A percentile compares a stretch with the other conserved stretches of the same genome.
phyloP scores from a whole-genome alignment of 2,797 vertebrate genomes.

The Pachyuromys duprasi region DNA sequence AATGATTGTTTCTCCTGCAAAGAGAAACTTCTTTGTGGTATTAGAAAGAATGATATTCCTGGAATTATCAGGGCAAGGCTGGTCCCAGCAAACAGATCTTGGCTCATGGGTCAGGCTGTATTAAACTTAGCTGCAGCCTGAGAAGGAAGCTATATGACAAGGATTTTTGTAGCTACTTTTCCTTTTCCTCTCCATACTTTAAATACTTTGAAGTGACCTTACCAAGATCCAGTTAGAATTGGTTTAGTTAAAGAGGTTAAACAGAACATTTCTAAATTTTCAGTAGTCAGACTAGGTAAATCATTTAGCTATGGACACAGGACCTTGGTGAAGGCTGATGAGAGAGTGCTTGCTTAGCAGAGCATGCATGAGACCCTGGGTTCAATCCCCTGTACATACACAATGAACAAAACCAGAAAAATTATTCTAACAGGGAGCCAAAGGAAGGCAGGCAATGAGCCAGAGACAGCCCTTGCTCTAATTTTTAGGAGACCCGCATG shows the following conservation, averaged over 20 bases:
- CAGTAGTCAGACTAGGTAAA: not conserved
- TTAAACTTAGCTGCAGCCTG: not conserved
- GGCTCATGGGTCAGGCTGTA: not conserved
- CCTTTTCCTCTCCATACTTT: slow-evolving; percentile 14
- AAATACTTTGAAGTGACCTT: not conserved
- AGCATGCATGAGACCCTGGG: not conserved
- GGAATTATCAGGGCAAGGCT: not conserved
- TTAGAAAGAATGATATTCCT: not conserved
- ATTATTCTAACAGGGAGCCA: not conserved
- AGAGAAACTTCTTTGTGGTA: not conserved
- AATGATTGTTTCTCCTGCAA: not conserved
- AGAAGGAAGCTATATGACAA: not conserved
- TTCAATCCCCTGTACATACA: not conserved
- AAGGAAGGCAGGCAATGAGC: too few species aligned
- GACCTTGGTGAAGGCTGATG: not conserved
- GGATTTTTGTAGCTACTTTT: not conserved
- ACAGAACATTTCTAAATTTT: slow-evolving; percentile 31
- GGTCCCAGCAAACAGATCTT: accelerated
- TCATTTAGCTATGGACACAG: not conserved
- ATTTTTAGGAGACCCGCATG: too few species aligned
- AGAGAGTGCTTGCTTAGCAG: too few species aligned
- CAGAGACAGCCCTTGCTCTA: too few species aligned
- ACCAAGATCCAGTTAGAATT: not conserved
- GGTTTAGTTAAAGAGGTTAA: slow-evolving; percentile 15
- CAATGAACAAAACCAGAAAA: slow-evolving; percentile 34